Percentiles rank a stretch among this genome's conserved stretches.
These are phyloP conservation scores for Agrotis clavis DNA, from an alignment of 2,888 invertebrate genomes.

Conservation along the genomic window DNA sequence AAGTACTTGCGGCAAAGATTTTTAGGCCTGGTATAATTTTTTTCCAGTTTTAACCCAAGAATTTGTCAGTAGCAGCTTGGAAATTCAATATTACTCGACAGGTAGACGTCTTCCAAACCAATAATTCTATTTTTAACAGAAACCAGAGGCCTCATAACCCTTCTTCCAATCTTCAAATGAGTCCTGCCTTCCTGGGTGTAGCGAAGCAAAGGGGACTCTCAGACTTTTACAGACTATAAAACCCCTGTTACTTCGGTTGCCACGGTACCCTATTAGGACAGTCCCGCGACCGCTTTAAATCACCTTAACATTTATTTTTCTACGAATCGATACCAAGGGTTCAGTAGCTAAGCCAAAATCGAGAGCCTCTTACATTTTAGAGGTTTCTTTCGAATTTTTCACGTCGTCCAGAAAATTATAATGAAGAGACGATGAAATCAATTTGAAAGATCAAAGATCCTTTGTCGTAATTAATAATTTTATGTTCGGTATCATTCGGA, in stretches of 20 bases:
- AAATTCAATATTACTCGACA: neutral
- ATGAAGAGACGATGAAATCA: slow-evolving; percentile 55
- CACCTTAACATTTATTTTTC: neutral
- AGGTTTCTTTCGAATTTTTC: slow-evolving; percentile 26
- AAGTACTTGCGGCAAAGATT: neutral
- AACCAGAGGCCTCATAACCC: neutral
- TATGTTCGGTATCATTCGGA: slow-evolving; percentile 25
- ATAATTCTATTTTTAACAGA: neutral
- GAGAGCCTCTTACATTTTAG: slow-evolving; percentile 28
- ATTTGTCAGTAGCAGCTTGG: neutral
- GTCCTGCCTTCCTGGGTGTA: no score
- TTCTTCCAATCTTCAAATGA: no score
- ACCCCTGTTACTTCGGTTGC: no score
- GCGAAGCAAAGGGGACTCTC: no score
- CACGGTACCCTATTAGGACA: no score
- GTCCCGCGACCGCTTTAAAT: no score
- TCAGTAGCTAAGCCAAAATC: slow-evolving; percentile 9
- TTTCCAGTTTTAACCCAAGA: neutral
- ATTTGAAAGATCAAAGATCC: slow-evolving; percentile 58
- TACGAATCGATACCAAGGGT: slow-evolving; percentile 1
- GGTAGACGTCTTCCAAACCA: neutral
- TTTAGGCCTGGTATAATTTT: neutral
- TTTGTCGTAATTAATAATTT: slow-evolving; percentile 57
- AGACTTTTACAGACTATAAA: no score
- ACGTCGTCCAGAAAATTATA: slow-evolving; percentile 30